Evolutionary conservation across 2,888 invertebrate species (phyloP), one percentile per base, ranked within the genome.

Genomic region (Acronicta aceris): DNA sequence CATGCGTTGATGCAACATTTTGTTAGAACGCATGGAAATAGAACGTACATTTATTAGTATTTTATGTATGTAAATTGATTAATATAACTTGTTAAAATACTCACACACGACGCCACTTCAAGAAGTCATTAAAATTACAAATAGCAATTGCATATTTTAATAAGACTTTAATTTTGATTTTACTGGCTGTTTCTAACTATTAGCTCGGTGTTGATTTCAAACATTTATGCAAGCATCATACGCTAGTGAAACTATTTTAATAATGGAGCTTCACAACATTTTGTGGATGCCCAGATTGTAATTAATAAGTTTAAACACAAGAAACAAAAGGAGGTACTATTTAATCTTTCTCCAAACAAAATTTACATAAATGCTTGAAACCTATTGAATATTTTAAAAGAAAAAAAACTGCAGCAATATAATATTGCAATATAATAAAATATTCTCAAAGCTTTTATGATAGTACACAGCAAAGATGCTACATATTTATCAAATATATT

Each of bases 11-110:
- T 86, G 86, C 86, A 88, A 89, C 86, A 88, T 81, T 81, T 88
- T 86, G 92, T 93, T 93, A 93, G 91, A 88, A 84, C 81, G 89
- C 94, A 93, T 94, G 94, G 76, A 93, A 94, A 89, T 82, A 92
- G 87, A 92, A 90, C 81, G 81, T 80, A 85, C 79, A 74, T 73
- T 76, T 70, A 82, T 87, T 83, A 88, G 83, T 86, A 74, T 66
- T 67, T 71, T 81, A 76, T 73, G 71, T 63, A 74, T 68, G 59
- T 66, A 71, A 65, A 59, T 60, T 68, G 55, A 63, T 65, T 27
- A 47, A 64, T 48, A 52, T 56, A 62, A 71, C 54, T 50, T 50
- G 56, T 68, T 65, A 45, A 65, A 64, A 62, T 68, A 61, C 76
- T 79, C 78, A 78, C 76, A 81, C 81, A 80, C 76, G 70, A 81